Evolutionary conservation across 2,888 invertebrate genomes (phyloP).

Genomic region (Tipula unca): DNA sequence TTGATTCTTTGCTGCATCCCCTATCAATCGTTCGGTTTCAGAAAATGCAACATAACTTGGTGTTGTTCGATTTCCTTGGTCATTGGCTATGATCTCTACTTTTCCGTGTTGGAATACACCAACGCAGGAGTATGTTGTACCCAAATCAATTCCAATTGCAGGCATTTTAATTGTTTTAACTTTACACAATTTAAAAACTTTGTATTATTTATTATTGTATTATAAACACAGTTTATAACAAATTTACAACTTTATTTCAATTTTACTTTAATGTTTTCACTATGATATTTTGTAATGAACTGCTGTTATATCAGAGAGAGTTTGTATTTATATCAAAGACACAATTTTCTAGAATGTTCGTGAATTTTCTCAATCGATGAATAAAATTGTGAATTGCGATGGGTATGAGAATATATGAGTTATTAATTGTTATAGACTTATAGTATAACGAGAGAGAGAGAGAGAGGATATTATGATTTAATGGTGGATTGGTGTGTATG

Average conservation of each 20-base stretch:
- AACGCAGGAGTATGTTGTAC: slow-evolving; percentile 91
- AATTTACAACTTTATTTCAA: not conserved
- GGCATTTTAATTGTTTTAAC: not conserved
- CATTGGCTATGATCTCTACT: slow-evolving; percentile 84
- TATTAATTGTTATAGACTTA: too few relatives aligned
- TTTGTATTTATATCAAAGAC: not conserved
- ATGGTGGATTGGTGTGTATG: too few relatives aligned
- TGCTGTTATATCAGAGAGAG: not conserved
- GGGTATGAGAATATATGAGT: too few relatives aligned
- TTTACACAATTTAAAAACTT: not conserved
- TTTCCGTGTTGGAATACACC: slow-evolving; percentile 89
- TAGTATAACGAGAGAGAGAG: too few relatives aligned
- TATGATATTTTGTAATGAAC: not conserved
- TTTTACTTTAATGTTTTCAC: not conserved
- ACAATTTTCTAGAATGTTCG: not conserved
- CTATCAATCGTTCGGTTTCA: slow-evolving; percentile 78
- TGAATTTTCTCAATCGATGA: not conserved
- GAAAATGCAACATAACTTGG: slow-evolving; percentile 72
- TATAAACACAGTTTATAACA: not conserved
- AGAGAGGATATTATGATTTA: too few relatives aligned
- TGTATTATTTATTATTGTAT: not conserved
- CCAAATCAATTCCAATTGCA: slow-evolving; percentile 82
- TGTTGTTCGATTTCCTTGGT: slow-evolving; percentile 83
- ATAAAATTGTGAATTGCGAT: not conserved
- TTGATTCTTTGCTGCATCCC: slow-evolving; percentile 80